phyloP scores from a whole-genome alignment of 2,113 vertebrate genomes.

The Channa argus region DNA sequence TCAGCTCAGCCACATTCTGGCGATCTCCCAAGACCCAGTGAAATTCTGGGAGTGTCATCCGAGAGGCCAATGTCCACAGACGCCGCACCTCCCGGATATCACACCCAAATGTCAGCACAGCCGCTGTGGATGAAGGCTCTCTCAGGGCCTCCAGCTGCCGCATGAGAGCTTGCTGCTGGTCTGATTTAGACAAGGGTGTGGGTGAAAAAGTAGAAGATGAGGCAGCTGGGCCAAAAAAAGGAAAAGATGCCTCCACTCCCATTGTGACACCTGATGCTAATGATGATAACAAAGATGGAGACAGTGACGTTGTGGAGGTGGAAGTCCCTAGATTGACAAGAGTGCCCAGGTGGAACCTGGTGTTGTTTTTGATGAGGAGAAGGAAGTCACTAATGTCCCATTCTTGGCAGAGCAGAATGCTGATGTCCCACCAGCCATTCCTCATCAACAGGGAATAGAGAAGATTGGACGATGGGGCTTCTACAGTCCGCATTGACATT shows the following conservation, averaged over 20 bases:
- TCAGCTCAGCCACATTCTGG: conserved; percentile 93
- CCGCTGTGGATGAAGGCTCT: conserved; percentile 85
- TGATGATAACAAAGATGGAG: conserved; percentile 42
- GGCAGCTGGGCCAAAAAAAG: conserved; percentile 47
- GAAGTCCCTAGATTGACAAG: conserved; percentile 91
- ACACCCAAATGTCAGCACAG: conserved; percentile 94
- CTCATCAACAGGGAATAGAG: conserved; percentile 92
- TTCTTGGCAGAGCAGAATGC: conserved; percentile 93
- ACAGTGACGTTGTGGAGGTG: conserved; percentile 65
- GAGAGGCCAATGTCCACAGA: conserved; percentile 85
- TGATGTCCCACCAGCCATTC: conserved; percentile 98
- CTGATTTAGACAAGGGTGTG: conserved; percentile 81
- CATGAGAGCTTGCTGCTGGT: conserved; percentile 87
- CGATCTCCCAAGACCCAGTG: conserved; percentile 97
- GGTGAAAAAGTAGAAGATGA: conserved; percentile 44
- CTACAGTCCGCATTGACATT: conserved; percentile 89
- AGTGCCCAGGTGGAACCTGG: conserved; percentile 90
- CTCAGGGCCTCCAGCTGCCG: conserved; percentile 87
- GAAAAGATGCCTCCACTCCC: conserved; percentile 45
- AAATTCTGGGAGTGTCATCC: conserved; percentile 86
- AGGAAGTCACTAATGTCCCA: conserved; percentile 94
- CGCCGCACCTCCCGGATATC: conserved; percentile 91
- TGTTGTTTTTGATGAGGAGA: conserved; percentile 89
- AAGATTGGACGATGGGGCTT: conserved; percentile 85
- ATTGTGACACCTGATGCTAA: conserved; percentile 24